Evolutionary conservation across 1,140 invertebrate species (phyloP).

Genomic region (Polypedilum vanderplanki): DNA sequence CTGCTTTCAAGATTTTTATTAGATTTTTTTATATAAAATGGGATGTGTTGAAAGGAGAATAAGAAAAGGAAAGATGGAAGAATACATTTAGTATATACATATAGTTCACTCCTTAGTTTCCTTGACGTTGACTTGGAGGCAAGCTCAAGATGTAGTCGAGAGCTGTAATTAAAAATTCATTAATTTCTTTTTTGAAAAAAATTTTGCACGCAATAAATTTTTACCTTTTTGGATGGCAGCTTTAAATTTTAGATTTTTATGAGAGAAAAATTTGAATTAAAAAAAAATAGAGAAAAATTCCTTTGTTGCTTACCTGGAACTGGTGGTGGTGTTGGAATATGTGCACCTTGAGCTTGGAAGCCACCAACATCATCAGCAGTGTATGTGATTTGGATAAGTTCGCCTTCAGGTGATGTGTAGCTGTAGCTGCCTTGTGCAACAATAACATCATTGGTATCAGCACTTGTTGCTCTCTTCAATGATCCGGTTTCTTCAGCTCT

Average conservation of each 20-base stretch:
- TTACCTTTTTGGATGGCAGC: conserved; percentile 58
- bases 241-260: conserved; percentile 45
- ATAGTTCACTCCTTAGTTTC: background rate
- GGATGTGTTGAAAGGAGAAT: background rate
- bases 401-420: conserved; percentile 75
- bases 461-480: conserved; percentile 54
- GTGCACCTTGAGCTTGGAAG: conserved; percentile 61
- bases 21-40: too few relatives aligned
- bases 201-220: background rate
- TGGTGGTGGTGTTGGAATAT: conserved; percentile 65
- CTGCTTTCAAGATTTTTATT: too few relatives aligned
- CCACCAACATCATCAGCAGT: conserved; percentile 70
- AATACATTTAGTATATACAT: background rate
- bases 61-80: background rate
- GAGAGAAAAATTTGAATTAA: too few relatives aligned
- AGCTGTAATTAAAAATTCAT: conserved; percentile 40
- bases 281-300: too few relatives aligned
- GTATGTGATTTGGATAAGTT: conserved; percentile 66
- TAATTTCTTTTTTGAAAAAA: background rate
- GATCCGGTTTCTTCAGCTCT: conserved; percentile 58
- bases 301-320: too few relatives aligned
- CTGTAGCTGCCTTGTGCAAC: conserved; percentile 65
- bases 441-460: conserved; percentile 54
- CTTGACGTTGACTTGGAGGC: conserved; percentile 40
- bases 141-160: conserved; percentile 54